Conservation (phyloP, 2,888 invertebrate genomes). For the Tinea pellionella region DNA sequence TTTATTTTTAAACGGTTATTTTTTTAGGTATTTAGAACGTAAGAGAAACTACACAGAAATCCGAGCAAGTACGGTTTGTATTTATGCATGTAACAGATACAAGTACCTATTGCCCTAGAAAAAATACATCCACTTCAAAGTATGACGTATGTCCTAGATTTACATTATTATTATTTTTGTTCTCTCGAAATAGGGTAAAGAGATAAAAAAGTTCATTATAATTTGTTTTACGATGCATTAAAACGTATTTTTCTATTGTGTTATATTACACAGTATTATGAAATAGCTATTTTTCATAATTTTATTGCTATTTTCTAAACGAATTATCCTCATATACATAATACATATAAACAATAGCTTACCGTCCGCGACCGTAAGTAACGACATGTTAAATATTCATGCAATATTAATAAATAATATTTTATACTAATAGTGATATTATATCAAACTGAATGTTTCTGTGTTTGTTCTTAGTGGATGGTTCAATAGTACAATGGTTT, state of each 20-base stretch:
- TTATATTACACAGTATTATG: not conserved
- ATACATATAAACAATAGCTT: no score
- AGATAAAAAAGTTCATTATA: slow-evolving; percentile 9
- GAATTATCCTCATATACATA: not conserved
- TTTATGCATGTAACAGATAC: not conserved
- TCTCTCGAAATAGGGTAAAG: slow-evolving; percentile 9
- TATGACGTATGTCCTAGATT: slow-evolving; percentile 10
- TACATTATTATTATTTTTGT: slow-evolving; percentile 3
- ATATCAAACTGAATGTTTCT: no score
- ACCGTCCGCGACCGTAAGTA: no score
- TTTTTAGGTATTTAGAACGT: not conserved
- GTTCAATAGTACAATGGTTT: no score
- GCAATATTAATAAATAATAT: no score
- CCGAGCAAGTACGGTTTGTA: not conserved
- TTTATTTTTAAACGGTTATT: no score
- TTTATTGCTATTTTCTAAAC: not conserved
- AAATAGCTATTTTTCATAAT: not conserved
- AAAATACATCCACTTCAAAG: slow-evolving; percentile 10
- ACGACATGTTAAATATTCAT: no score
- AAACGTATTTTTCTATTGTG: not conserved
- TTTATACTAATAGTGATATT: no score
- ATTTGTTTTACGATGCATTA: slow-evolving; percentile 1
- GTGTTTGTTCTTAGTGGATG: no score
- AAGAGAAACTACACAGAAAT: not conserved
- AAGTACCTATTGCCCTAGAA: slow-evolving; percentile 9